Evolutionary conservation across 2,888 invertebrate genomes (phyloP).

Genomic region (Halictus ligatus): DNA sequence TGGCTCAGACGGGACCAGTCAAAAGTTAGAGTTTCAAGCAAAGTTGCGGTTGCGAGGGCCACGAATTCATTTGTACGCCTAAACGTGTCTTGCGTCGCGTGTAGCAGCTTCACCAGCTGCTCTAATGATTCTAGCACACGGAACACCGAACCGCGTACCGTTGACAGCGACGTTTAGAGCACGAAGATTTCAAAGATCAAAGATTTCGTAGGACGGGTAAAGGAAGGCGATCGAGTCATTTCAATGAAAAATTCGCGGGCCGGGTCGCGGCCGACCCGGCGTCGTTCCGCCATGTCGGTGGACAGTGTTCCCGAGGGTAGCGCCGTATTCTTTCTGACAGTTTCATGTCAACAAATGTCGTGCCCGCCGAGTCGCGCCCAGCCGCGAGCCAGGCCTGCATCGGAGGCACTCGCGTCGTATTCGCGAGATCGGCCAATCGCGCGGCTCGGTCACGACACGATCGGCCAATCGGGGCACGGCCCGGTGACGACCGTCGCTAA

Average conservation of each 20-base stretch:
- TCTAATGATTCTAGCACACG: neutral
- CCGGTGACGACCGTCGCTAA: conserved; percentile 80
- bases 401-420: conserved; percentile 66
- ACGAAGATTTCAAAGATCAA: neutral
- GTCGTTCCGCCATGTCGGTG: neutral
- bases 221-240: no score
- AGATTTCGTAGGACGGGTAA: neutral
- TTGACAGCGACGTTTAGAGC: neutral
- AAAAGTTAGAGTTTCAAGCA: neutral
- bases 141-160: neutral
- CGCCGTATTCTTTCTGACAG: conserved; percentile 75
- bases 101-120: neutral
- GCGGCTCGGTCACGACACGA: conserved; percentile 73
- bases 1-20: neutral
- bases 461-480: conserved; percentile 72
- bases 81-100: neutral
- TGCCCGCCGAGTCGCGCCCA: conserved; percentile 70
- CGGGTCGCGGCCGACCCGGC: neutral
- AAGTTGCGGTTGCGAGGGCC: neutral
- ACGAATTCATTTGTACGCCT: neutral
- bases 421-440: conserved; percentile 72
- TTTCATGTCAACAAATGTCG: conserved; percentile 83
- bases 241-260: neutral
- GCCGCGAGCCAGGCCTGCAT: conserved; percentile 60
- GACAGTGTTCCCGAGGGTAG: conserved; percentile 16